These are phyloP conservation scores for Pararge aegeria DNA, from an alignment of 1,140 invertebrate genomes.

Conservation along the genomic window DNA sequence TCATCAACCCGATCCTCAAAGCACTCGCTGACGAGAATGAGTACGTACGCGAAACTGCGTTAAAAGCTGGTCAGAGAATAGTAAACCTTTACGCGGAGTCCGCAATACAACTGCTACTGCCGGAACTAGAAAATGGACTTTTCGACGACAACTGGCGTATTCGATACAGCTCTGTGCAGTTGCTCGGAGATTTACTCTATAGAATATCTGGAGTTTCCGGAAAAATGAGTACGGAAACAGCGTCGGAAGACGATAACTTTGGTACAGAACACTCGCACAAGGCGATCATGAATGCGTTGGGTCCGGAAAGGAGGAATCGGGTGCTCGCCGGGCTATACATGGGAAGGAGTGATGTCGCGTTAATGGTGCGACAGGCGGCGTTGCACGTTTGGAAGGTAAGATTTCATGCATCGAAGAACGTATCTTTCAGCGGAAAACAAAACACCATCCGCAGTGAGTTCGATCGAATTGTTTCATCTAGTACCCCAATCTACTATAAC, in stretches of 20 bases:
- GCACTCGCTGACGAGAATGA: slow-evolving; percentile 99
- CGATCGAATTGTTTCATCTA: too few species aligned
- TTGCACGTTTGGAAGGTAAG: slow-evolving; percentile 97
- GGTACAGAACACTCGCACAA: slow-evolving; percentile 97
- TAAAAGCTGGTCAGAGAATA: slow-evolving; percentile 97
- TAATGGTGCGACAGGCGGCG: slow-evolving; percentile 98
- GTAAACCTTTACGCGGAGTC: slow-evolving; percentile 98
- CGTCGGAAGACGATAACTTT: slow-evolving; percentile 99
- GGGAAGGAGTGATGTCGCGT: slow-evolving; percentile 97
- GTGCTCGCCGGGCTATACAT: slow-evolving; percentile 98
- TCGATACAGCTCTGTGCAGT: slow-evolving; percentile 96
- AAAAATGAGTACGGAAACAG: slow-evolving; percentile 99
- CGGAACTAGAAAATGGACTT: slow-evolving; percentile 95
- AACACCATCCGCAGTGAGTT: too few species aligned
- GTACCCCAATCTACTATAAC: too few species aligned
- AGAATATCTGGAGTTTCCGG: slow-evolving; percentile 98
- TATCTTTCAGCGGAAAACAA: too few species aligned
- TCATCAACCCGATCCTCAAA: slow-evolving; percentile 98
- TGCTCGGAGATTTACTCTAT: slow-evolving; percentile 97
- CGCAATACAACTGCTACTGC: slow-evolving; percentile 95
- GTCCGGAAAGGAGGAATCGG: slow-evolving; percentile 93
- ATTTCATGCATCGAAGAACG: neutral
- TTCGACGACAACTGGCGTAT: slow-evolving; percentile 99
- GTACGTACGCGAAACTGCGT: slow-evolving; percentile 97
- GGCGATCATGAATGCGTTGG: slow-evolving; percentile 93